A percentile compares a stretch with the other conserved stretches of the same genome.
Evolutionary conservation across 2,113 vertebrate genomes (phyloP).

Genomic region (Prunella himalayana): DNA sequence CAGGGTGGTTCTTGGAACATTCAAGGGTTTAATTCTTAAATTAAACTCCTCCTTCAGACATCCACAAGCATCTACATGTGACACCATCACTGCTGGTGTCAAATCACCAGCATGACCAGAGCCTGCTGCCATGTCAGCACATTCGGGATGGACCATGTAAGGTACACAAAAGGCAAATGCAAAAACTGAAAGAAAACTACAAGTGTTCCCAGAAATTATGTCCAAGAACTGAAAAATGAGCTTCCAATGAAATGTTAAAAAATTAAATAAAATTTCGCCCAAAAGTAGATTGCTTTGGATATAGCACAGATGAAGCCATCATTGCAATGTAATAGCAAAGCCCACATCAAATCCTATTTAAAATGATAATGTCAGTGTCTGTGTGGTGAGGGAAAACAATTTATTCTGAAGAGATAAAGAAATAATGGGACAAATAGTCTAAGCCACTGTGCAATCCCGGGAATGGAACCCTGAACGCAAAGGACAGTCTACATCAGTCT

Average conservation of each 20-base stretch:
- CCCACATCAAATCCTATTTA: background rate
- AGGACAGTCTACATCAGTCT: background rate
- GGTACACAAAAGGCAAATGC: background rate
- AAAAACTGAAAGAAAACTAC: background rate
- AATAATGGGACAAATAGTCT: background rate
- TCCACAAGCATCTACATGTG: accelerated
- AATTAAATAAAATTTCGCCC: background rate
- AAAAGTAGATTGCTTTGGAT: background rate
- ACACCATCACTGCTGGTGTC: accelerated
- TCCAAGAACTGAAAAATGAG: background rate
- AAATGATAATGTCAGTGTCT: background rate
- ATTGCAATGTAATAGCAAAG: background rate
- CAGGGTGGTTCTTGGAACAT: background rate
- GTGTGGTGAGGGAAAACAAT: background rate
- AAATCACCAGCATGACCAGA: accelerated
- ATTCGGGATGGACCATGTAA: background rate
- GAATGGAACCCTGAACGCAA: background rate
- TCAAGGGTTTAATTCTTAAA: background rate
- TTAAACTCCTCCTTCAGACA: background rate
- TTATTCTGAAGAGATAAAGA: background rate
- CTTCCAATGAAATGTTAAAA: background rate
- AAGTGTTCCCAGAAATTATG: background rate
- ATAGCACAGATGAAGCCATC: background rate
- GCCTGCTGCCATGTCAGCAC: background rate
- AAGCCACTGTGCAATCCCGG: accelerated